These are phyloP conservation scores for Piaya cayana DNA, from an alignment of 2,113 vertebrate species.

Conservation along the genomic window DNA sequence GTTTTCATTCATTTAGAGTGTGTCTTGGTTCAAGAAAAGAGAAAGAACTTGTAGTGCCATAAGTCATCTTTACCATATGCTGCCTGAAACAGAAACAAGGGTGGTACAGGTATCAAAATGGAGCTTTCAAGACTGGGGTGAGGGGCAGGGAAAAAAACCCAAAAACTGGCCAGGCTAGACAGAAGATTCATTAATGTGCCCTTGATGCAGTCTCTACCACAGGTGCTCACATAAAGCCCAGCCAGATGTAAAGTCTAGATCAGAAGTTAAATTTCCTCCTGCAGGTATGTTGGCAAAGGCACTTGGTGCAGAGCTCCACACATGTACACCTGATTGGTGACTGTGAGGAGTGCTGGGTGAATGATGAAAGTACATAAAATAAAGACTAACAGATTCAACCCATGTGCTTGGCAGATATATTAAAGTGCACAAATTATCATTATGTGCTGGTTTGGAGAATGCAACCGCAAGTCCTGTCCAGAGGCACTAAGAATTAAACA, in stretches of 20 bases:
- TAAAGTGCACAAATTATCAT: constrained; percentile 2
- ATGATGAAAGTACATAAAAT: constrained; percentile 25
- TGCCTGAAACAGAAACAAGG: not conserved
- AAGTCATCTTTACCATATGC: not conserved
- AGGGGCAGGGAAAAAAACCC: too few relatives aligned
- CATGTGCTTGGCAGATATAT: constrained; percentile 36
- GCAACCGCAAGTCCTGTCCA: not conserved
- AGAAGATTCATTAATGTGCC: constrained; percentile 11
- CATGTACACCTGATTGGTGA: not conserved
- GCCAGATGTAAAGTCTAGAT: constrained; percentile 48
- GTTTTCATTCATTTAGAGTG: not conserved
- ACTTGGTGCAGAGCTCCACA: not conserved
- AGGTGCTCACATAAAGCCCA: constrained; percentile 31
- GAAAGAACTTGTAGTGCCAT: not conserved
- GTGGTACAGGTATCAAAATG: not conserved
- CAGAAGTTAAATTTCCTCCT: constrained; percentile 57
- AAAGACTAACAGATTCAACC: constrained; percentile 5
- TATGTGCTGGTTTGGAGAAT: not conserved
- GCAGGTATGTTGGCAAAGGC: constrained; percentile 39
- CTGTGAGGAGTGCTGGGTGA: not conserved
- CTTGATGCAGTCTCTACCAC: constrained; percentile 17
- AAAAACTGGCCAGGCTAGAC: not conserved
- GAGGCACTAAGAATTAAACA: not conserved
- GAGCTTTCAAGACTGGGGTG: not conserved
- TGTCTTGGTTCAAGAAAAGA: not conserved